phyloP scores from a whole-genome alignment of 2,888 invertebrate genomes.

The Caenorhabditis sp. region DNA sequence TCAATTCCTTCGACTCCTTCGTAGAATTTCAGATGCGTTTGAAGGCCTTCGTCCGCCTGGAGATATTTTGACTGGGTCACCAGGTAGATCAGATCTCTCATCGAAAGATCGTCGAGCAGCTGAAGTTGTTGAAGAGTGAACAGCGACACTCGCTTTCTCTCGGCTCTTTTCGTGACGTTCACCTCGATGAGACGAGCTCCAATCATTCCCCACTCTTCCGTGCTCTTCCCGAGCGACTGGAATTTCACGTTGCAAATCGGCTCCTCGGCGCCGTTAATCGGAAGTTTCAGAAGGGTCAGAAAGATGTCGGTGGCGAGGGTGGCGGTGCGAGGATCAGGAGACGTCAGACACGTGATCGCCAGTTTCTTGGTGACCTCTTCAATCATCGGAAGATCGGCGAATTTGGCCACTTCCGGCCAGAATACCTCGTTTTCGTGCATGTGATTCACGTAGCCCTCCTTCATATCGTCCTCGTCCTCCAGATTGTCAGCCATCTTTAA shows the following conservation, averaged over 20 bases:
- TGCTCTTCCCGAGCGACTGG: not conserved
- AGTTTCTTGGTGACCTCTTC: not conserved
- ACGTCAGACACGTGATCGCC: not conserved
- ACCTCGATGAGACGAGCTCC: slow-evolving; percentile 14
- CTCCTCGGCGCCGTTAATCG: not conserved
- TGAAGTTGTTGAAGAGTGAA: slow-evolving; percentile 32
- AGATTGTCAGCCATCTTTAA: slow-evolving; percentile 27
- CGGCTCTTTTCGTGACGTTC: not conserved
- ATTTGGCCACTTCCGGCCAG: not conserved
- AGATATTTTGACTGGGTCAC: slow-evolving; percentile 7
- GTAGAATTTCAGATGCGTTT: slow-evolving; percentile 14
- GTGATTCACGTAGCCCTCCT: slow-evolving; percentile 12
- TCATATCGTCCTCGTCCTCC: not conserved
- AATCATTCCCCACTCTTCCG: not conserved
- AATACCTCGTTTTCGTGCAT: not conserved
- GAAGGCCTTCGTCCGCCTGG: slow-evolving; percentile 3
- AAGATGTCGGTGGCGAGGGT: slow-evolving; percentile 12
- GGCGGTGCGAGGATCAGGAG: not conserved
- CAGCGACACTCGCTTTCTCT: not conserved
- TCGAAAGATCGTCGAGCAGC: not conserved
- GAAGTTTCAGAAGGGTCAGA: slow-evolving; percentile 17
- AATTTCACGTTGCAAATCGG: slow-evolving; percentile 2
- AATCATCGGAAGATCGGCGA: not conserved
- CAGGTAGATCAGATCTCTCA: slow-evolving; percentile 17
- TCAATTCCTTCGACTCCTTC: not conserved